Conservation (phyloP, 1,140 invertebrate genomes). For the Drosophila obscura region DNA sequence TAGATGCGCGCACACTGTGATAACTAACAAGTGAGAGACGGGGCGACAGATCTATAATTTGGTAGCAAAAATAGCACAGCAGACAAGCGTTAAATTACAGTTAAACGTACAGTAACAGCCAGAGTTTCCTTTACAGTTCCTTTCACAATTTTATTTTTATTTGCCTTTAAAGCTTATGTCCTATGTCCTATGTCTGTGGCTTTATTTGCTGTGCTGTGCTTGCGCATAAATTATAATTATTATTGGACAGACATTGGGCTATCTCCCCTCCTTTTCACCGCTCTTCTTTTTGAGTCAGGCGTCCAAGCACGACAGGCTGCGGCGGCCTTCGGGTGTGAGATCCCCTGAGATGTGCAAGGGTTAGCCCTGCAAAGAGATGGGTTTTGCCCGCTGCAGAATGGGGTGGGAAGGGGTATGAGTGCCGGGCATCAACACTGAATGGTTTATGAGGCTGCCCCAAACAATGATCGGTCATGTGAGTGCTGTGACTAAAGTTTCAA, state of each 20-base stretch:
- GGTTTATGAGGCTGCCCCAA: too few species aligned
- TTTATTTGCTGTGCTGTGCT: slow-evolving; percentile 60
- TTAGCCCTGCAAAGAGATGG: neutral
- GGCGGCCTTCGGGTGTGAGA: neutral
- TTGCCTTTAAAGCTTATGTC: slow-evolving; percentile 32
- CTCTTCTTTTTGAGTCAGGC: too few species aligned
- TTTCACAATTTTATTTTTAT: neutral
- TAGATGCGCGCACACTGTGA: neutral
- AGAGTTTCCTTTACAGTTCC: too few species aligned
- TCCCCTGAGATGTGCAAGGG: slow-evolving; percentile 23
- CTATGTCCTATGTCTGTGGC: too few species aligned
- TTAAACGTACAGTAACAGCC: too few species aligned
- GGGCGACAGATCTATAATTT: slow-evolving; percentile 37
- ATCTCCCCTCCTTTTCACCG: neutral
- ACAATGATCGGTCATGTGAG: neutral
- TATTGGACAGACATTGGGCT: slow-evolving; percentile 30
- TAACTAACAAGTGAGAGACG: neutral
- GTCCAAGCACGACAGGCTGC: neutral
- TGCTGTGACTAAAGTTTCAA: neutral
- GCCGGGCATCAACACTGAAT: neutral
- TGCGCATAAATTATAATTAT: slow-evolving; percentile 80
- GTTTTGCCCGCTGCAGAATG: too few species aligned
- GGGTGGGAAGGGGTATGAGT: neutral
- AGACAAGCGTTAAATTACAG: slow-evolving; percentile 39
- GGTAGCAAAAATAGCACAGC: slow-evolving; percentile 13